Conservation (phyloP, 1,140 invertebrate genomes). For the Drosophila santomea region DNA sequence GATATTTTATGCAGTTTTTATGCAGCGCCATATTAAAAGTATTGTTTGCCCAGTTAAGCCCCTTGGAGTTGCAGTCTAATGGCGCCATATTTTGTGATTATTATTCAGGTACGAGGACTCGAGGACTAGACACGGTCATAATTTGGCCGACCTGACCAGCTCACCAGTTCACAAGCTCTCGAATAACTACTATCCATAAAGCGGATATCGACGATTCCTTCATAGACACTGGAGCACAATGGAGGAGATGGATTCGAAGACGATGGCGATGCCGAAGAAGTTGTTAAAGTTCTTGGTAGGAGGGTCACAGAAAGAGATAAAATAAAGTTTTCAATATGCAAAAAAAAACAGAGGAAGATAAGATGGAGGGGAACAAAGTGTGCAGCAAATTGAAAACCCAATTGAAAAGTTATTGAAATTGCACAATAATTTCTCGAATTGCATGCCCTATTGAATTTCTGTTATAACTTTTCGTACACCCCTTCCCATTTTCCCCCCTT, state of each 20-base stretch:
- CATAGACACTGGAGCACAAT: constrained; percentile 28
- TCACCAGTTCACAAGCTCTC: constrained; percentile 27
- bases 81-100: constrained; percentile 65
- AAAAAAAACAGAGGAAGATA: constrained; percentile 18
- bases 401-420: constrained; percentile 83
- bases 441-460: constrained; percentile 82
- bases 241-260: constrained; percentile 33
- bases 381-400: constrained; percentile 81
- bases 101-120: constrained; percentile 18
- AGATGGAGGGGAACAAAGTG: constrained; percentile 60
- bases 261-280: constrained; percentile 53
- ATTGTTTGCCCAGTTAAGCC: constrained; percentile 73
- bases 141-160: constrained; percentile 36
- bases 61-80: constrained; percentile 55
- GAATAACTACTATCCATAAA: constrained; percentile 23
- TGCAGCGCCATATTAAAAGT: constrained; percentile 70
- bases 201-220: constrained; percentile 65
- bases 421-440: constrained; percentile 82
- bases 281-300: constrained; percentile 64
- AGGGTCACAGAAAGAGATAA: constrained; percentile 54
- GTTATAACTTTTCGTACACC: constrained; percentile 57
- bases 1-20: constrained; percentile 69
- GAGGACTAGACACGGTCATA: constrained; percentile 31
- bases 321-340: constrained; percentile 55
- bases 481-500: background rate